Evolutionary conservation across 2,888 invertebrate genomes (phyloP).

Genomic region (Catocala fraxini): DNA sequence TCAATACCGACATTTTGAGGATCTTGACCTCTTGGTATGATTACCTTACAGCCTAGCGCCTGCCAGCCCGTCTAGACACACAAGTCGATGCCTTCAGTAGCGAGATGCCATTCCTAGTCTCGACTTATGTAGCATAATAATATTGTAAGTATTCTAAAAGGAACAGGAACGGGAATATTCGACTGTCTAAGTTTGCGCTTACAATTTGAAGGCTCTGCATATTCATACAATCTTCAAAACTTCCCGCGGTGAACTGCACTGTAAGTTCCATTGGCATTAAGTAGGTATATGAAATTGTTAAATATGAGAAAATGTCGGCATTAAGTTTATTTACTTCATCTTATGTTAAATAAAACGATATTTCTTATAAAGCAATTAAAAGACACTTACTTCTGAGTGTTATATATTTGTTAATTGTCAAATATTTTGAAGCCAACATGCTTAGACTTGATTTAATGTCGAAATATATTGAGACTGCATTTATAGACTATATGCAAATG

Average conservation of each 20-base stretch:
- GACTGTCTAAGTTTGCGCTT: slow-evolving; percentile 54
- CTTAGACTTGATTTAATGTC: too few relatives aligned
- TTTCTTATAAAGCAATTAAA: too few relatives aligned
- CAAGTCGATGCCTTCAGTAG: neutral
- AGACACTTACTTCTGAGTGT: neutral
- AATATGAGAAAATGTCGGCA: slow-evolving; percentile 14
- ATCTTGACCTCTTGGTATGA: too few relatives aligned
- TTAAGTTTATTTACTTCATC: neutral
- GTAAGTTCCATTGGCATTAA: slow-evolving; percentile 35
- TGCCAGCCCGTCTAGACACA: neutral
- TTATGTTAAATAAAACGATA: too few relatives aligned
- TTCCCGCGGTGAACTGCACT: slow-evolving; percentile 41
- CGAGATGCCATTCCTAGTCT: neutral
- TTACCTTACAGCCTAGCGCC: too few relatives aligned
- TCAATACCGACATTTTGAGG: too few relatives aligned
- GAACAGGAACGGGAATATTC: slow-evolving; percentile 25
- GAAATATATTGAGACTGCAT: too few relatives aligned
- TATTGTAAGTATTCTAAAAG: slow-evolving; percentile 15
- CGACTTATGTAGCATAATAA: neutral
- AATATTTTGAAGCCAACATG: too few relatives aligned
- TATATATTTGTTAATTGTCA: neutral
- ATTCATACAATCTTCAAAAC: slow-evolving; percentile 56
- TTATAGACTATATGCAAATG: too few relatives aligned
- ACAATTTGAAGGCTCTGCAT: slow-evolving; percentile 56
- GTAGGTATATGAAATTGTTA: slow-evolving; percentile 26